Base-by-base conservation (phyloP, 1,140 invertebrate species). In the Charaxes varanes region DNA sequence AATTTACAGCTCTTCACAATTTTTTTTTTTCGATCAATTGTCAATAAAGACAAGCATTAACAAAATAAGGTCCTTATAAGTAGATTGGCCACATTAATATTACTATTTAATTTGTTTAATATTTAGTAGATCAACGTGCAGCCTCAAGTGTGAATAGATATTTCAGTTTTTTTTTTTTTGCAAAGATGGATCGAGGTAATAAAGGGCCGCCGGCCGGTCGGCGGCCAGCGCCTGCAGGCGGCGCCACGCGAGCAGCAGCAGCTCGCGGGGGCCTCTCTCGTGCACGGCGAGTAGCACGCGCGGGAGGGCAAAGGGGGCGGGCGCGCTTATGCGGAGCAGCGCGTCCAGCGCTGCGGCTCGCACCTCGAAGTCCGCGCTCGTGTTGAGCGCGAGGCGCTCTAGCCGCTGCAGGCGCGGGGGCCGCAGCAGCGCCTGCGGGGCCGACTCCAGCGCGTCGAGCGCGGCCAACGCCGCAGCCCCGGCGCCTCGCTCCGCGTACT, bases 291-390 rank as follows among this genome's bases (percentile, higher is more conserved):
- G 51, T 37, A 61, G 43, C 27, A 22, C 22, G 21, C 19, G 32
- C 40, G 49, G 38, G 12, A 54, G 26, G 6, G 26, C 21, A 21
- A 36, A 36, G 17, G 56, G 51, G 21, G 41, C 40, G 4, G 14
- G 14, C 8, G 41, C 48, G 41, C 41, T 33, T 16, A 12, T 17
- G 13, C 38, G 43, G 36, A 63, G 19, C 23, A 48, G 30, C 46
- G 64, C 38, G 30, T 67, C 61, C 2, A 74, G 57, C 41, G 67
- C 70, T 6, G 57, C 53, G 7, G 66, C 69, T 40, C 69, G 63
- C 50, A 53, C 38, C 23, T 54, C 50, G 19, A 60, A 35, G n/a
- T n/a, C n/a, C 33, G 53, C 18, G 19, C 38, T 30, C 19, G 48
- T 24, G 14, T 38, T 52, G 14, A 62, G 11, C 27, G 44, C 41